Percentiles rank a stretch among this genome's conserved stretches.
Conservation (phyloP, 2,888 invertebrate species). For the Slavum lentiscoides region DNA sequence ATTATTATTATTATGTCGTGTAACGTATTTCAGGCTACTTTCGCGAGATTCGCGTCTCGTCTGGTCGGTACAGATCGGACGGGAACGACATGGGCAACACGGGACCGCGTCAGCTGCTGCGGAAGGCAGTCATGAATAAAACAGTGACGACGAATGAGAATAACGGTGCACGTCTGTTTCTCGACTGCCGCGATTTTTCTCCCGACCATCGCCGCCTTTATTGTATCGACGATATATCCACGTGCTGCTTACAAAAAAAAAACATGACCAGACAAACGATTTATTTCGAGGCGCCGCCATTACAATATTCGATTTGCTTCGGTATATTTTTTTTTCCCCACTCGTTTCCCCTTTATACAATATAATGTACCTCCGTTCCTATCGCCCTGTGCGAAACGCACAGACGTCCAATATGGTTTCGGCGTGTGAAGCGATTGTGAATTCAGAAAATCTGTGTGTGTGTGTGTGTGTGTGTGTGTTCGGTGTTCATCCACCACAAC, state of each 20-base stretch:
- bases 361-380: not conserved
- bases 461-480: too few relatives aligned
- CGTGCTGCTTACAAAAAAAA: slow-evolving; percentile 26
- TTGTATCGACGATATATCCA: not conserved
- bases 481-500: too few relatives aligned
- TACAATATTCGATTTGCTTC: slow-evolving; percentile 48
- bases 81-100: not conserved
- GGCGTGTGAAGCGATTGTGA: not conserved
- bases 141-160: slow-evolving; percentile 30
- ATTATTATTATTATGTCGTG: not conserved
- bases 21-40: not conserved
- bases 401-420: not conserved
- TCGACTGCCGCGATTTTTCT: slow-evolving; percentile 9
- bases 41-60: not conserved
- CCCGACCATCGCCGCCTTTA: not conserved
- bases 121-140: slow-evolving; percentile 39
- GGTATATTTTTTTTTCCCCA: not conserved
- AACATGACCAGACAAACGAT: slow-evolving; percentile 46
- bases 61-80: not conserved
- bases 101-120: not conserved
- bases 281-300: slow-evolving; percentile 45
- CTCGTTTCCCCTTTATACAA: not conserved
- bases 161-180: slow-evolving; percentile 19
- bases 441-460: not conserved
- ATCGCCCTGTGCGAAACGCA: not conserved